Conservation (phyloP, 2,888 invertebrate genomes). For the Drosophila sordidula region DNA sequence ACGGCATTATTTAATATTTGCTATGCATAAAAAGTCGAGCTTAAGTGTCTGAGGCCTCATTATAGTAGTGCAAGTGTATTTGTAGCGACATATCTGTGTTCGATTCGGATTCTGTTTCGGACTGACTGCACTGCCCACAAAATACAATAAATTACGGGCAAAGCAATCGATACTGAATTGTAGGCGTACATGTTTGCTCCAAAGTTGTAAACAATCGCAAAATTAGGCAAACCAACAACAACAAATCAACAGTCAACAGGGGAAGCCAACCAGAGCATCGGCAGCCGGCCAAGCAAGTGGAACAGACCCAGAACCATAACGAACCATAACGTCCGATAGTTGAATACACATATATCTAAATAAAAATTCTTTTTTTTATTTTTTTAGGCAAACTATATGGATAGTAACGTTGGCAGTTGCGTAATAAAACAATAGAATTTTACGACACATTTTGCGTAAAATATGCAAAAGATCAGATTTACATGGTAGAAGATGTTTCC, state of each 20-base stretch:
- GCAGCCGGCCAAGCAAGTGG: conserved; percentile 52
- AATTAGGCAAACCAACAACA: conserved; percentile 73
- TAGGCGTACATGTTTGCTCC: conserved; percentile 73
- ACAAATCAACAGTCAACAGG: conserved; percentile 34
- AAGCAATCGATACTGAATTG: conserved; percentile 59
- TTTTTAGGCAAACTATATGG: neutral
- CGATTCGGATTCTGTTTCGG: conserved; percentile 26
- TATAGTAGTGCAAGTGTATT: conserved; percentile 25
- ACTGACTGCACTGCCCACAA: conserved; percentile 78
- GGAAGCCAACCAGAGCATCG: conserved; percentile 54
- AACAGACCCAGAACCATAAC: conserved; percentile 50
- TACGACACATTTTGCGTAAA: conserved; percentile 35
- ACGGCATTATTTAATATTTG: conserved; percentile 14
- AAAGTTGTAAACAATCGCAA: conserved; percentile 68
- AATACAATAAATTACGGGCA: conserved; percentile 73
- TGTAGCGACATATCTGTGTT: conserved; percentile 10
- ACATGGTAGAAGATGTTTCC: too few relatives aligned
- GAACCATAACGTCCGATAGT: conserved; percentile 24
- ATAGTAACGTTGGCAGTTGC: conserved; percentile 31
- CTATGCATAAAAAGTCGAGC: conserved; percentile 33
- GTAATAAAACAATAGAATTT: conserved; percentile 48
- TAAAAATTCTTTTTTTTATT: too few relatives aligned
- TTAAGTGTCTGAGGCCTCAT: conserved; percentile 54
- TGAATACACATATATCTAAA: conserved; percentile 3
- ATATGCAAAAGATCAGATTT: conserved; percentile 22